phyloP scores from a whole-genome alignment of 2,797 vertebrate genomes.

The Clarias fuscus region DNA sequence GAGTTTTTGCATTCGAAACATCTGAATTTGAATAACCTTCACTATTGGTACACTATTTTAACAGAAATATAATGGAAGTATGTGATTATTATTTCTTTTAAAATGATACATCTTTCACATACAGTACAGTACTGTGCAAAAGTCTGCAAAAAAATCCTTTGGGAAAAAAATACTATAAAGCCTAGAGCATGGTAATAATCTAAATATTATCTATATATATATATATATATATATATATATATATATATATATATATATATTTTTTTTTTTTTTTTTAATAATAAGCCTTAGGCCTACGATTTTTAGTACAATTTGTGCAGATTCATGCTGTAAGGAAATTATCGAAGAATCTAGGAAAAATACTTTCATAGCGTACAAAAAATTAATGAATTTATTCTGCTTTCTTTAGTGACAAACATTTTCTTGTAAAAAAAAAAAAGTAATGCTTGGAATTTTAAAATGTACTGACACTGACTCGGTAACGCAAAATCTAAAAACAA shows the following conservation, averaged over 20 bases:
- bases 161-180: neutral
- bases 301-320: too few species aligned
- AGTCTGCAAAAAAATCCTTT: neutral
- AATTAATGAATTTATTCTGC: neutral
- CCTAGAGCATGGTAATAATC: neutral
- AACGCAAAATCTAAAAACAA: neutral
- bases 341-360: neutral
- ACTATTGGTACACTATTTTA: neutral
- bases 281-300: too few species aligned
- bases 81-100: neutral
- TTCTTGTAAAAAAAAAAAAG: neutral
- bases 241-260: too few species aligned
- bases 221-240: too few species aligned
- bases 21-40: neutral
- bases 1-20: neutral
- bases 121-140: constrained; percentile 5
- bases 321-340: neutral
- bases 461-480: neutral
- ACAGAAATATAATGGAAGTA: neutral
- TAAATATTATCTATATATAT: too few species aligned
- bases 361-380: neutral
- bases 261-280: neutral
- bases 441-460: neutral
- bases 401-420: neutral
- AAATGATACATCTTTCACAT: neutral